Conservation (phyloP, 2,113 vertebrate genomes). For the Scophthalmus maximus region DNA sequence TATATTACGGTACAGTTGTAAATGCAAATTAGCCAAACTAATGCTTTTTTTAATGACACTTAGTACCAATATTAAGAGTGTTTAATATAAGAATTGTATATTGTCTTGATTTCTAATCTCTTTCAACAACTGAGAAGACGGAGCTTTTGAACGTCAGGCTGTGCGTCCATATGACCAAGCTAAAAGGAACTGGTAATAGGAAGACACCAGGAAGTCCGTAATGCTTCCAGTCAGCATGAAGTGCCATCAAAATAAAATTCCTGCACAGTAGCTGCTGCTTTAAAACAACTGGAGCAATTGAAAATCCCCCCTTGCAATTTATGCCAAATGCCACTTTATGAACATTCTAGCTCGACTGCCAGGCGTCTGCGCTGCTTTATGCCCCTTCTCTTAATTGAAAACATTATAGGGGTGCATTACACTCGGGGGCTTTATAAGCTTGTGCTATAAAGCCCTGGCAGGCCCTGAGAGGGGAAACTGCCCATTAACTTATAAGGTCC, state of each 20-base stretch:
- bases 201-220: slow-evolving; percentile 75
- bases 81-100: slow-evolving; percentile 22
- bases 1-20: background rate
- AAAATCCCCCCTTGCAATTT: slow-evolving; percentile 71
- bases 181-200: slow-evolving; percentile 64
- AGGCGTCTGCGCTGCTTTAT: slow-evolving; percentile 78
- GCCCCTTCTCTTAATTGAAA: slow-evolving; percentile 81
- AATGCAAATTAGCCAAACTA: slow-evolving; percentile 28
- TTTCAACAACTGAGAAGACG: slow-evolving; percentile 46
- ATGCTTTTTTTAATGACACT: slow-evolving; percentile 32
- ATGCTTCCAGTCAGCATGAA: slow-evolving; percentile 71
- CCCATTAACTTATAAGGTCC: slow-evolving; percentile 90
- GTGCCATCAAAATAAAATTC: slow-evolving; percentile 73
- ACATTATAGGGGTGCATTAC: slow-evolving; percentile 84
- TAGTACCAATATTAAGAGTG: slow-evolving; percentile 14
- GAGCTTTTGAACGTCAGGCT: slow-evolving; percentile 59
- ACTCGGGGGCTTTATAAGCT: slow-evolving; percentile 80
- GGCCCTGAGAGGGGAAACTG: slow-evolving; percentile 82
- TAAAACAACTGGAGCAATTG: slow-evolving; percentile 74
- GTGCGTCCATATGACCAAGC: slow-evolving; percentile 61
- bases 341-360: slow-evolving; percentile 74
- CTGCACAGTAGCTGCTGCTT: slow-evolving; percentile 72
- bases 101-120: slow-evolving; percentile 35
- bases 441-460: slow-evolving; percentile 83
- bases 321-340: slow-evolving; percentile 73